phyloP scores from a whole-genome alignment of 2,888 invertebrate species.

The Aporophyla lueneburgensis region DNA sequence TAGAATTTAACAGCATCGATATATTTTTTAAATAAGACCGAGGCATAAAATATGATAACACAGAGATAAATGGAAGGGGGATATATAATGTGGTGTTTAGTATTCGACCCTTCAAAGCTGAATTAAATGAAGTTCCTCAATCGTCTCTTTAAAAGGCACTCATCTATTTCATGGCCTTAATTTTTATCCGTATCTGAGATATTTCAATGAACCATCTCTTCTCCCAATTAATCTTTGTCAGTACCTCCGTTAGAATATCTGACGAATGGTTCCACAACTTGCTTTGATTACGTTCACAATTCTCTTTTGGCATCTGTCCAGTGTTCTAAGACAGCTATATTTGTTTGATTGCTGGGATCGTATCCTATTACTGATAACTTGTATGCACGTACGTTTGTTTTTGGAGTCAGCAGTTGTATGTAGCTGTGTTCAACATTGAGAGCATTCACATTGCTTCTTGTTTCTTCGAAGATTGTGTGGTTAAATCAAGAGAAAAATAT shows the following conservation, averaged over 20 bases:
- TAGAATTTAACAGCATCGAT: too few relatives aligned
- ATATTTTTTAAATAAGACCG: not conserved
- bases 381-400: constrained; percentile 40
- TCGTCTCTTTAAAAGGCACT: not conserved
- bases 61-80: not conserved
- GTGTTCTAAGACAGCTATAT: constrained; percentile 43
- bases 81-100: not conserved
- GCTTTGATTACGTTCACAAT: constrained; percentile 60
- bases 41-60: not conserved
- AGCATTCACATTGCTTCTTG: not conserved
- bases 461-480: not conserved
- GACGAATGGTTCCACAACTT: constrained; percentile 69
- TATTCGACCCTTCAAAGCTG: not conserved
- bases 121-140: not conserved
- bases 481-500: not conserved
- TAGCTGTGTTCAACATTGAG: not conserved
- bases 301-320: constrained; percentile 62
- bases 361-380: constrained; percentile 58
- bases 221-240: constrained; percentile 57
- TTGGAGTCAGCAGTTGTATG: constrained; percentile 15
- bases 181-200: not conserved
- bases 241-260: constrained; percentile 55
- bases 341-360: constrained; percentile 54
- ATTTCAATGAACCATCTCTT: constrained; percentile 20
- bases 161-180: not conserved